Conservation (phyloP, 2,888 invertebrate genomes). For the Lutraria lutraria region DNA sequence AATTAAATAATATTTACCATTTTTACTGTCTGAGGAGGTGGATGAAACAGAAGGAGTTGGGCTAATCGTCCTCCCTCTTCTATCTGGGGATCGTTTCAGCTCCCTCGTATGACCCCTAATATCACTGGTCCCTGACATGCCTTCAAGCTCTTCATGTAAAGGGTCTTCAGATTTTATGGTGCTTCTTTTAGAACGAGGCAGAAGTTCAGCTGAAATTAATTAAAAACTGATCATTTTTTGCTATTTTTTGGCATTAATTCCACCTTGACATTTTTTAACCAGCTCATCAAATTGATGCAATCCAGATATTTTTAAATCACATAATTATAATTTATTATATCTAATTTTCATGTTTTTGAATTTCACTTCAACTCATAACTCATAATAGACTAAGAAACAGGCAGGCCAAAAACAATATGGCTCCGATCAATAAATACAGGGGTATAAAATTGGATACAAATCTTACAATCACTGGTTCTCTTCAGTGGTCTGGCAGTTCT, state of each 20-base stretch:
- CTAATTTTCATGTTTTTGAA: no score
- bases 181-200: constrained; percentile 31
- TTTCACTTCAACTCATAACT: no score
- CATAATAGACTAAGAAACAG: no score
- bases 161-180: constrained; percentile 62
- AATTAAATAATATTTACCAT: not conserved
- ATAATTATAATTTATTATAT: no score
- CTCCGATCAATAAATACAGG: no score
- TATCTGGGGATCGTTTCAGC: constrained; percentile 40
- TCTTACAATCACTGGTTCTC: constrained; percentile 57
- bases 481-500: constrained; percentile 43
- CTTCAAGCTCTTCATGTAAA: constrained; percentile 80
- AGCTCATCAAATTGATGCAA: no score
- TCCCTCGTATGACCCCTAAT: constrained; percentile 43
- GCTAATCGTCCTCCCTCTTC: constrained; percentile 47
- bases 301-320: no score
- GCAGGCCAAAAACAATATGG: no score
- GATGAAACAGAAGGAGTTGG: constrained; percentile 48
- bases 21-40: not conserved
- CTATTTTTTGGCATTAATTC: no score
- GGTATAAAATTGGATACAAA: not conserved
- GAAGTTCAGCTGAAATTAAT: constrained; percentile 30
- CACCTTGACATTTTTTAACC: no score
- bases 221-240: no score
- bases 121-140: constrained; percentile 82